phyloP scores from a whole-genome alignment of 2,113 vertebrate species.

The Gila orcuttii region DNA sequence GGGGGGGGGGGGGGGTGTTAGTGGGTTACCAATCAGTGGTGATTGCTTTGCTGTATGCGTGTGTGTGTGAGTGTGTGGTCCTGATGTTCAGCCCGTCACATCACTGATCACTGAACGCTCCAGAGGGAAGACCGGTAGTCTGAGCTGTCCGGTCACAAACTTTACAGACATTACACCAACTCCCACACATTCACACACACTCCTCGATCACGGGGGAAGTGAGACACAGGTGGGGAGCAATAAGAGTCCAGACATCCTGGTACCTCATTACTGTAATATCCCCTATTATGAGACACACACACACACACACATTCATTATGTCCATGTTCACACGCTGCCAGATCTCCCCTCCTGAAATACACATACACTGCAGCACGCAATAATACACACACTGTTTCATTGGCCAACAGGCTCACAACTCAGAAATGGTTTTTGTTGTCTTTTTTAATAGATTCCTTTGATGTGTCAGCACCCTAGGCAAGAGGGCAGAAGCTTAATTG shows the following conservation, averaged over 20 bases:
- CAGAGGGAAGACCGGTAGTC: conserved; percentile 71
- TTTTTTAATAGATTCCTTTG: conserved; percentile 58
- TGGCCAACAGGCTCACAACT: conserved; percentile 10
- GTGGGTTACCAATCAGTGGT: conserved; percentile 9
- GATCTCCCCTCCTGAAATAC: conserved; percentile 35
- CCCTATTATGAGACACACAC: conserved; percentile 37
- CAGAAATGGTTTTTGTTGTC: conserved; percentile 26
- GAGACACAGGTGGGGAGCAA: conserved; percentile 59
- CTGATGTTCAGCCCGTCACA: conserved; percentile 75
- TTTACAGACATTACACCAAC: conserved; percentile 72
- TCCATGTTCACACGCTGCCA: conserved; percentile 52
- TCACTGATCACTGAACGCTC: conserved; percentile 75
- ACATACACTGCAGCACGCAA: conserved; percentile 39
- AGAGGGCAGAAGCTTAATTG: conserved; percentile 57
- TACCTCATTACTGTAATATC: conserved; percentile 60
- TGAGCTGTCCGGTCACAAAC: conserved; percentile 71
- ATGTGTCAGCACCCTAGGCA: conserved; percentile 47
- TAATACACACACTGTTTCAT: conserved; percentile 42
- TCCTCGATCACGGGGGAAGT: conserved; percentile 49
- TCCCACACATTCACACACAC: conserved; percentile 44
- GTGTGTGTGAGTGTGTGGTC: conserved; percentile 76
- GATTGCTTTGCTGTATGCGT: conserved; percentile 46
- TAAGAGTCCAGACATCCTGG: conserved; percentile 62
- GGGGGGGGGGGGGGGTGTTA: not conserved
- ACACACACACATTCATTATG: conserved; percentile 56